These are phyloP conservation scores for Rachycentron canadum DNA, from an alignment of 2,797 vertebrate species.

Conservation along the genomic window DNA sequence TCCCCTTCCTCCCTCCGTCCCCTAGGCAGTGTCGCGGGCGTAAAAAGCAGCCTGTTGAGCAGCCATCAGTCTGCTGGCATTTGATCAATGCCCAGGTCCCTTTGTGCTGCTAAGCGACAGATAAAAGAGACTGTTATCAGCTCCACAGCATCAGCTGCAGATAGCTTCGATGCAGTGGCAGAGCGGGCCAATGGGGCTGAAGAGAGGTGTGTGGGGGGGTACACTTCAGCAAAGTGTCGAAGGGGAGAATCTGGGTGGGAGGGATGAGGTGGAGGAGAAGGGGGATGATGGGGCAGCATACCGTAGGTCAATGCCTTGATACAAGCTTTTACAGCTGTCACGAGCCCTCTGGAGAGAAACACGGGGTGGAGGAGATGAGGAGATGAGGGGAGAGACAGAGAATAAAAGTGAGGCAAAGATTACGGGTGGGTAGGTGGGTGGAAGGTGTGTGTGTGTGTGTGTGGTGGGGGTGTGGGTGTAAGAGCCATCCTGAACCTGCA, in stretches of 20 bases:
- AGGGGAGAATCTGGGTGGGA: conserved; percentile 56
- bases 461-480: conserved; percentile 12
- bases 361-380: conserved; percentile 25
- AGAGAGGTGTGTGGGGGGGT: conserved; percentile 44
- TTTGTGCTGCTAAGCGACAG: conserved; percentile 86
- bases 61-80: conserved; percentile 86
- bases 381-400: conserved; percentile 40
- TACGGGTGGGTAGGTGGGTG: not conserved
- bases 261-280: conserved; percentile 44
- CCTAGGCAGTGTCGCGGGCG: conserved; percentile 66
- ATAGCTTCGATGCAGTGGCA: conserved; percentile 70
- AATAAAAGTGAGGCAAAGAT: conserved; percentile 63
- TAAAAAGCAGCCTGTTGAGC: conserved; percentile 83
- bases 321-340: conserved; percentile 86
- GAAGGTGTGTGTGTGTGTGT: too few relatives aligned
- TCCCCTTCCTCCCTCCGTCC: conserved; percentile 53
- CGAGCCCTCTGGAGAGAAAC: conserved; percentile 64
- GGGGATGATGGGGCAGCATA: conserved; percentile 50
- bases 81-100: conserved; percentile 86
- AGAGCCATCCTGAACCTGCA: conserved; percentile 44
- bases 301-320: conserved; percentile 81
- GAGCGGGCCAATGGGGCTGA: conserved; percentile 54
- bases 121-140: conserved; percentile 88
- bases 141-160: conserved; percentile 78
- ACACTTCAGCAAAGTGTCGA: conserved; percentile 70